Base-by-base conservation (phyloP, 2,797 vertebrate genomes). In the Hirundo rustica region DNA sequence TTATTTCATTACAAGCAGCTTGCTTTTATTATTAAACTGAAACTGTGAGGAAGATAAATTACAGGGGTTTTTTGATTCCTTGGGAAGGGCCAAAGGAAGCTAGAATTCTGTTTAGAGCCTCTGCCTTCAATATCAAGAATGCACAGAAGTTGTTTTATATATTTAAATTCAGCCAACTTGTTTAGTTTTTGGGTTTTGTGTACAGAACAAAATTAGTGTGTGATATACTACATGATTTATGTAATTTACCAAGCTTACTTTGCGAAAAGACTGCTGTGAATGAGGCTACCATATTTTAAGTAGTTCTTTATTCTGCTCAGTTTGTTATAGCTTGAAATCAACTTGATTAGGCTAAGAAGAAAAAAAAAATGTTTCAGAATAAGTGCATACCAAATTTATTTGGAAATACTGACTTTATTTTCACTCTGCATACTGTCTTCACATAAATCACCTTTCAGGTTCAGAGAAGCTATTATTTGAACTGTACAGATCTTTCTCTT, bases 291-390 rank as follows among this genome's bases (percentile, higher is more conserved):
- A 7, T 78, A 73, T 84, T 78, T 86, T 82, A 84, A 92, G 42
- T 58, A 45, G 16, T 42, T 89, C 29, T 95, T 92, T 78, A 60
- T 81, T 86, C 48, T 92, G 19, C 51, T 93, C 74, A 84, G 53
- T 21, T 87, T 85, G 29, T n/a, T 79, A 30, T 16, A 90, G 29
- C 64, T 90, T 79, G 67, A 90, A 91, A 93, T 90, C 79, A 88
- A 82, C 45, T 95, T 60, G 53, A 87, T 93, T 92, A 88, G 40
- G 11, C 70, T 86, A 72, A 62, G 50, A 92, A 83, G 60, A 40
- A 75, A 72, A 84, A 78, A 82, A 68, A 48, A 34, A 4, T 7
- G 17, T 48, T 72, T 86, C 60, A 47, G 30, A 79, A 55, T 79
- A 82, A 88, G 45, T 7, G 6, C 22, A 55, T 55, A 62, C 9